Base-by-base conservation (phyloP, 53 echinoderm and acorn worm genomes). In the Hippasteria phrygiana region DNA sequence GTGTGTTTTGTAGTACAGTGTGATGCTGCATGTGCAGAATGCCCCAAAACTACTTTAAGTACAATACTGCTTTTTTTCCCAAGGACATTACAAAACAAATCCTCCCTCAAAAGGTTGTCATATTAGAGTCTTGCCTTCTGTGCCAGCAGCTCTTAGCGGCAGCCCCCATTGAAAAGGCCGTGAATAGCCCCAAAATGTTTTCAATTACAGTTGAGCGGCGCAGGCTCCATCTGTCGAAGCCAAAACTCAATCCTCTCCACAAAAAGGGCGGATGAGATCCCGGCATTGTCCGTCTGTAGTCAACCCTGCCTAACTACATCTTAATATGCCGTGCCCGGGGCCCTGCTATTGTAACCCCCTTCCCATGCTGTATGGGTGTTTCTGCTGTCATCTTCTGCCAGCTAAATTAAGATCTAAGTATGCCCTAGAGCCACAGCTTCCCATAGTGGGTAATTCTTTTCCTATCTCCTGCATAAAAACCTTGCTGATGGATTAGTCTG, bases 241-340 rank as follows among this genome's bases (percentile, higher is more conserved):
- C 32, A 66, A 62, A 65, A 66, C 65, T 42, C 66, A 29, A 82
- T 82, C 65, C 82, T 46, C 64, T 28, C 48, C 82, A 66, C 64
- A 63, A 64, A 82, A 43, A 31, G 65, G 43, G 64, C 9, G 43
- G 64, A 31, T 18, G 34, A 33, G 66, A 43, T 64, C 41, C 27
- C 14, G 29, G n/a, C 46, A 82, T 82, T 82, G 82, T 82, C 82
- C 34, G 35, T 82, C 66, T 42, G 64, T 82, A 82, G 64, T 82
- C 82, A 82, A 66, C 65, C 82, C 82, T 82, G 46, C 64, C 80
- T 82, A 82, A 82, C 63, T 33, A 43, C 82, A 22, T 64, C 82
- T 82, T 82, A 82, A 82, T 82, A 82, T 66, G 45, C 82, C 28
- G 40, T 7, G 29, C 82, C 81, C 62, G 38, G 14, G 80, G 80